Conservation (phyloP, 2,113 vertebrate species). For the Solea senegalensis region DNA sequence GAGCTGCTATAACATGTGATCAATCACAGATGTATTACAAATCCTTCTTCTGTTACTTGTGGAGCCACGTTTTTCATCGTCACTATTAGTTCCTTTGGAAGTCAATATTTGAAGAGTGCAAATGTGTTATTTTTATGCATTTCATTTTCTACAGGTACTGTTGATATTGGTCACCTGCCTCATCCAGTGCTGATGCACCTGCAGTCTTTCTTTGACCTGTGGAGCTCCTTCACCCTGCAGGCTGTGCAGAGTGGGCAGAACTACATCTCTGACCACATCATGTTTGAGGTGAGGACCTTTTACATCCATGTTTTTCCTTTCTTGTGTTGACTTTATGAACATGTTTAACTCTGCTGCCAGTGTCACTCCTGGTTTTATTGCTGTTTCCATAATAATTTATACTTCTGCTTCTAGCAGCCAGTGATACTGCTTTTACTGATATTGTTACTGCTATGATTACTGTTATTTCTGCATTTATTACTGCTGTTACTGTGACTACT, state of each 20-base stretch:
- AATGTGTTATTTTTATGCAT: neutral
- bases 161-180: slow-evolving; percentile 87
- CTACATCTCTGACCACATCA: slow-evolving; percentile 85
- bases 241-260: slow-evolving; percentile 86
- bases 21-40: too few relatives aligned
- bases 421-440: too few relatives aligned
- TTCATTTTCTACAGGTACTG: slow-evolving; percentile 79
- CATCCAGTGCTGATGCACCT: slow-evolving; percentile 91
- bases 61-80: too few relatives aligned
- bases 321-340: neutral
- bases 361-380: neutral
- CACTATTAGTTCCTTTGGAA: too few relatives aligned
- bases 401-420: too few relatives aligned
- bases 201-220: slow-evolving; percentile 91
- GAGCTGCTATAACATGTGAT: too few relatives aligned
- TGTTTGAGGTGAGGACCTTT: slow-evolving; percentile 78
- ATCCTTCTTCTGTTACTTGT: too few relatives aligned
- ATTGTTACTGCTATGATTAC: too few relatives aligned
- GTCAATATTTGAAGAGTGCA: too few relatives aligned
- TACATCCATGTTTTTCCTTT: neutral
- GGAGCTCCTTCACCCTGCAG: slow-evolving; percentile 85
- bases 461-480: too few relatives aligned
- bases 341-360: neutral
- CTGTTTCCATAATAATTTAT: neutral
- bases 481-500: too few relatives aligned